A percentile compares a stretch with the other conserved stretches of the same genome.
Evolutionary conservation across 2,888 invertebrate genomes (phyloP).

Genomic region (Chalcis sispes): DNA sequence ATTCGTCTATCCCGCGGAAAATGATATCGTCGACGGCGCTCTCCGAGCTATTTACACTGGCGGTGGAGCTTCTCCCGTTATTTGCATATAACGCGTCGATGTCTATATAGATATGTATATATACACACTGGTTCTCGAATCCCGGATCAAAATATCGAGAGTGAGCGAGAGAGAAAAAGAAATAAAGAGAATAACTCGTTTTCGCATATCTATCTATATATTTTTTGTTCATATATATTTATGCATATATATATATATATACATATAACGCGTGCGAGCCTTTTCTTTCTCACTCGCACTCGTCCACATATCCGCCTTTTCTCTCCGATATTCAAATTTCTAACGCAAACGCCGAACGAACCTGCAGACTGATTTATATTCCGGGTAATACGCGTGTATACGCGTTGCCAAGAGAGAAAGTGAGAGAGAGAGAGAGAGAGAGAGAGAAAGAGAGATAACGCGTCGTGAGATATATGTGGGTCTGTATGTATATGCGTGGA

Average conservation of each 20-base stretch:
- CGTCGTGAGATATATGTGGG: background rate
- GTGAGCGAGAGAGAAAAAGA: no score
- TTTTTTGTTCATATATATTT: no score
- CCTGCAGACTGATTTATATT: conserved; percentile 42
- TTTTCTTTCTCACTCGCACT: conserved; percentile 1
- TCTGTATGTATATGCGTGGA: background rate
- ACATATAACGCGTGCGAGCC: background rate
- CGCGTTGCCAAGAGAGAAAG: background rate
- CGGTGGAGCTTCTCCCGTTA: conserved; percentile 4
- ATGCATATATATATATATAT: no score
- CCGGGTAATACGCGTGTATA: background rate
- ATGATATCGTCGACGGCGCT: conserved; percentile 18
- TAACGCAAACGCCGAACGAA: background rate
- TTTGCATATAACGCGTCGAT: conserved; percentile 21
- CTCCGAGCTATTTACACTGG: conserved; percentile 12
- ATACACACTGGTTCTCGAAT: background rate
- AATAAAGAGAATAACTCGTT: no score
- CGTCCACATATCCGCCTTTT: background rate
- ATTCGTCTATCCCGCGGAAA: background rate
- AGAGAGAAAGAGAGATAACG: background rate
- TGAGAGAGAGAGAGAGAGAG: background rate
- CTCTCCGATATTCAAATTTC: conserved; percentile 39
- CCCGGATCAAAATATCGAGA: conserved; percentile 2
- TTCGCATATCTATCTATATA: no score
- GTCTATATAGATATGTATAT: background rate